Conservation (phyloP, 2,113 vertebrate species). For the Brevimyrus niger region DNA sequence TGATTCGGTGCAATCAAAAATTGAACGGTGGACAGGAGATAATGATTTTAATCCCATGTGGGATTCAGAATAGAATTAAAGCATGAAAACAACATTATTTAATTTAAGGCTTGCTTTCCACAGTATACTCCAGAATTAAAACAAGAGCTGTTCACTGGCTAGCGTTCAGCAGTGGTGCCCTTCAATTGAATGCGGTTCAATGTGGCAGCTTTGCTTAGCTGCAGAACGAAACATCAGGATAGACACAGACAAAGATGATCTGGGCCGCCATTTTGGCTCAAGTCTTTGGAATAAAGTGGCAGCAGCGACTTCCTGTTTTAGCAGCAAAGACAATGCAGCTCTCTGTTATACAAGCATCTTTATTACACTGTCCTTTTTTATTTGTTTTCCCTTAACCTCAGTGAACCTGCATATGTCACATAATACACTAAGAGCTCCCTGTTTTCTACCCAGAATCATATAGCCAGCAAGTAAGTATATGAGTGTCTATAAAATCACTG, state of each 20-base stretch:
- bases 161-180: not conserved
- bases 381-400: not conserved
- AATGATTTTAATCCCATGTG: not conserved
- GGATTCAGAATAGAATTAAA: not conserved
- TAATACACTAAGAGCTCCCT: not conserved
- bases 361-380: not conserved
- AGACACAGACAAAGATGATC: constrained; percentile 2
- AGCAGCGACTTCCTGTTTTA: not conserved
- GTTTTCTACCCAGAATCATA: not conserved
- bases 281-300: not conserved
- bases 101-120: not conserved
- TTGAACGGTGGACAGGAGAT: not conserved
- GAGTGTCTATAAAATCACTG: not conserved
- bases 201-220: not conserved
- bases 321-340: not conserved
- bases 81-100: not conserved
- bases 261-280: not conserved
- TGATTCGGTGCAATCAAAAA: not conserved
- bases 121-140: not conserved
- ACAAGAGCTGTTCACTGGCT: not conserved
- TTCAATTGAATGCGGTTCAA: not conserved
- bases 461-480: not conserved
- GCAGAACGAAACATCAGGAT: not conserved
- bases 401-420: not conserved
- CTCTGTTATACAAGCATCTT: not conserved